Conservation (phyloP, 2,797 vertebrate genomes). For the Taenioides sp. region DNA sequence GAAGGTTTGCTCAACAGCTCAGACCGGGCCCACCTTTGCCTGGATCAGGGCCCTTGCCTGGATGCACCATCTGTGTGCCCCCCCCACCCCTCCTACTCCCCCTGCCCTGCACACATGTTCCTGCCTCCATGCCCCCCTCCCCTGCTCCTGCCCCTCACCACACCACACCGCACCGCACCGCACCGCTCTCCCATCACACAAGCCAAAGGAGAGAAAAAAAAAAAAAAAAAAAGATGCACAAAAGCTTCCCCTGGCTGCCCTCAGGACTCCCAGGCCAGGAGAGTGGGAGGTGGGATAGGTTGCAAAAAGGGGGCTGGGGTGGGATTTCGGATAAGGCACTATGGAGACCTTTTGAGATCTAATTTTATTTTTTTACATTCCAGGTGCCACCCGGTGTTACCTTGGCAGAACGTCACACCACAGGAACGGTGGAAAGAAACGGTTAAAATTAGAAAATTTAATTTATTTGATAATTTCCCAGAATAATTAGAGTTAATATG, state of each 20-base stretch:
- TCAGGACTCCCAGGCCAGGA: slow-evolving; percentile 81
- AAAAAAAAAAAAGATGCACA: slow-evolving; percentile 82
- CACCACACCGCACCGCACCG: slow-evolving; percentile 58
- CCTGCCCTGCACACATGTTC: slow-evolving; percentile 68
- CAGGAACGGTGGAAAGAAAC: slow-evolving; percentile 75
- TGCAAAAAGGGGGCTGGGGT: slow-evolving; percentile 50
- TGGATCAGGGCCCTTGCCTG: slow-evolving; percentile 81
- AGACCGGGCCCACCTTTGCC: slow-evolving; percentile 90
- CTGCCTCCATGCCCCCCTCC: slow-evolving; percentile 77
- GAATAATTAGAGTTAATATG: slow-evolving; percentile 99
- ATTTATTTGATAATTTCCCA: slow-evolving; percentile 99
- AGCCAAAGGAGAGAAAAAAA: slow-evolving; percentile 83
- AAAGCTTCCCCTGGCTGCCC: slow-evolving; percentile 93
- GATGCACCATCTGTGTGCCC: slow-evolving; percentile 94
- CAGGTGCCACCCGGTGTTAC: slow-evolving; percentile 41
- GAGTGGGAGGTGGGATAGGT: slow-evolving; percentile 61
- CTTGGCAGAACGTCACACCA: slow-evolving; percentile 87
- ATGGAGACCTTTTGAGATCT: slow-evolving; percentile 27
- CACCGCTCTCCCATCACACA: slow-evolving; percentile 76
- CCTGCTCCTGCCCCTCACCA: slow-evolving; percentile 46
- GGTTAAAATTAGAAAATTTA: slow-evolving; percentile 99
- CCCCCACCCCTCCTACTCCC: slow-evolving; percentile 45
- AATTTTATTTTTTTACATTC: slow-evolving; percentile 26
- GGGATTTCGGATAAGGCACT: slow-evolving; percentile 24
- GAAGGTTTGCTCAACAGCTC: slow-evolving; percentile 91